Conservation (phyloP, 2,797 vertebrate species). For the Selene dorsalis region DNA sequence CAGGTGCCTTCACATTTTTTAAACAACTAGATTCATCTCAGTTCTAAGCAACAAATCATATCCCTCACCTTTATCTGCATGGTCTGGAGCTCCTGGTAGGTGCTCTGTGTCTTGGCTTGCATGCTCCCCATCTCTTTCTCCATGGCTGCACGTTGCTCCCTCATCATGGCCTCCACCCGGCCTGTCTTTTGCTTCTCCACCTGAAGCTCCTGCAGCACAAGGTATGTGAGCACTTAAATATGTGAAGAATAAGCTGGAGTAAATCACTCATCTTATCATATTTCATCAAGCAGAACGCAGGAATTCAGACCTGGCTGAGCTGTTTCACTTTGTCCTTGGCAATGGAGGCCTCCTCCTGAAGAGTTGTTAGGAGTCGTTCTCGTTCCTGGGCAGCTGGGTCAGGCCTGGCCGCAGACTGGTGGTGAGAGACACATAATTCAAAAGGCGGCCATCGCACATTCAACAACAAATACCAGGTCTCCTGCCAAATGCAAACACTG, state of each 20-base stretch:
- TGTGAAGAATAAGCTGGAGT: neutral
- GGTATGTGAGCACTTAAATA: neutral
- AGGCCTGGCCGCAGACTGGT: slow-evolving; percentile 86
- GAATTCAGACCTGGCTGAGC: slow-evolving; percentile 89
- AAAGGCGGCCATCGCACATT: neutral
- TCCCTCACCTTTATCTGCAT: slow-evolving; percentile 93
- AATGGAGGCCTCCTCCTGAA: slow-evolving; percentile 91
- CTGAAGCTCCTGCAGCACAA: slow-evolving; percentile 88
- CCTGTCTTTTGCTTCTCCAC: slow-evolving; percentile 92
- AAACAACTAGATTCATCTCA: neutral
- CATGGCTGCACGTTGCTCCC: slow-evolving; percentile 90
- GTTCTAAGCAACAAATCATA: neutral
- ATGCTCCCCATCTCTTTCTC: slow-evolving; percentile 93
- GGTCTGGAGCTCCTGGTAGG: slow-evolving; percentile 91
- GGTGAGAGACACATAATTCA: slow-evolving; percentile 30
- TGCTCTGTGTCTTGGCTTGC: slow-evolving; percentile 93
- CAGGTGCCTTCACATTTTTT: neutral
- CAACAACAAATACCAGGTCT: slow-evolving; percentile 25
- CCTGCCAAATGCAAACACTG: slow-evolving; percentile 31
- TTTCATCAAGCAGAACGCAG: neutral
- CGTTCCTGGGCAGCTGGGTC: slow-evolving; percentile 90
- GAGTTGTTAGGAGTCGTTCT: slow-evolving; percentile 88
- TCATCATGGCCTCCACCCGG: slow-evolving; percentile 89
- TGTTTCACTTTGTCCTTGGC: slow-evolving; percentile 97
- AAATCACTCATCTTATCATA: neutral